phyloP scores from a whole-genome alignment of 1,140 invertebrate genomes.

The Andricus grossulariae region DNA sequence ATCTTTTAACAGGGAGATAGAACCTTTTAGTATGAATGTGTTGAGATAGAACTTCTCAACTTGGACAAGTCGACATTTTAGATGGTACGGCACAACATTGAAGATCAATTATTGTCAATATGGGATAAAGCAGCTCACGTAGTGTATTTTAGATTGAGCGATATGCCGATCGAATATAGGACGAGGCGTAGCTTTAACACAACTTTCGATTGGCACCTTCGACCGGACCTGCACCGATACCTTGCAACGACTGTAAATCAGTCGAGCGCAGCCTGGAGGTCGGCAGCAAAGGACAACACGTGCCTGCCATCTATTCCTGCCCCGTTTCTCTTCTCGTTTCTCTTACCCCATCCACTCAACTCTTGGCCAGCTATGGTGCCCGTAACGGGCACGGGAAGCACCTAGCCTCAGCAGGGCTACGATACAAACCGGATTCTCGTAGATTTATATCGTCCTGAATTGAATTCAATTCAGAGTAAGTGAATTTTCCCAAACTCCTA shows the following conservation, averaged over 20 bases:
- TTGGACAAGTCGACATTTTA: too few relatives aligned
- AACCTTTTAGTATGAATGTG: too few relatives aligned
- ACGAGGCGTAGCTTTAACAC: conserved; percentile 62
- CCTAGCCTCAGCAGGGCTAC: conserved; percentile 53
- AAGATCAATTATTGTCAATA: too few relatives aligned
- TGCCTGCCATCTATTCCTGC: conserved; percentile 68
- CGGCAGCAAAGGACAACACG: conserved; percentile 66
- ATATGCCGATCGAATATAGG: conserved; percentile 37
- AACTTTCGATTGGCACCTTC: conserved; percentile 67
- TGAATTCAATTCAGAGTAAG: conserved; percentile 60
- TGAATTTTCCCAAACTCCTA: conserved; percentile 16
- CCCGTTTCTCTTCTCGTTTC: conserved; percentile 45
- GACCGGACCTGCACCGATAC: conserved; percentile 63
- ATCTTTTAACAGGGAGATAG: too few relatives aligned
- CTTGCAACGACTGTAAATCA: conserved; percentile 64
- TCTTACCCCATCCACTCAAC: conserved; percentile 28
- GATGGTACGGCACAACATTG: too few relatives aligned
- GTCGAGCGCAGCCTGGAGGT: conserved; percentile 53
- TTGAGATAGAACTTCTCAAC: too few relatives aligned
- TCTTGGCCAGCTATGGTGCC: conserved; percentile 48
- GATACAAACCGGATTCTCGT: conserved; percentile 57
- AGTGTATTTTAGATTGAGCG: too few relatives aligned
- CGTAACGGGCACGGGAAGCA: conserved; percentile 50
- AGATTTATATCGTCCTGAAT: conserved; percentile 66
- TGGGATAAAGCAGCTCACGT: too few relatives aligned